phyloP scores from a whole-genome alignment of 2,888 invertebrate species.

The Panorpa germanica region DNA sequence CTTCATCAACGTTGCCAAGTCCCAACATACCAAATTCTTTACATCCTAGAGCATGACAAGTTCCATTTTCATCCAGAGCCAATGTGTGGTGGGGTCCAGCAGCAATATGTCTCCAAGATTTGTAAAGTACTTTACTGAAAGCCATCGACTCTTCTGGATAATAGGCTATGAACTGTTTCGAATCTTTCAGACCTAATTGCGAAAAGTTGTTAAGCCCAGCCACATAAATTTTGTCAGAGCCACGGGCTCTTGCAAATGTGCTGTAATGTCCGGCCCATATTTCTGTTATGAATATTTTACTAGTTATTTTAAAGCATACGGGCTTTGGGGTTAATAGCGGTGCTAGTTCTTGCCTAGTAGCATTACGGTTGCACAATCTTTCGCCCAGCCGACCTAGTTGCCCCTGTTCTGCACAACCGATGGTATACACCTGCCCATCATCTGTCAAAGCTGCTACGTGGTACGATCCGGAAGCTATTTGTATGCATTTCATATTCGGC shows the following conservation, averaged over 20 bases:
- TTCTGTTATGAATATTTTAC: no score
- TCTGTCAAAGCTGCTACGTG: conserved; percentile 70
- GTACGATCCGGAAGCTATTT: conserved; percentile 79
- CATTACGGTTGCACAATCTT: conserved; percentile 15
- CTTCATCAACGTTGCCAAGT: conserved; percentile 48
- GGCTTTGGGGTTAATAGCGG: no score
- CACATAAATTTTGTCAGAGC: conserved; percentile 52
- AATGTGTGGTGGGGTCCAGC: conserved; percentile 85
- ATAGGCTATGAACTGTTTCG: no score
- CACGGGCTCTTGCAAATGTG: conserved; percentile 53
- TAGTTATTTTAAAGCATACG: no score
- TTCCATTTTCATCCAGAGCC: conserved; percentile 43
- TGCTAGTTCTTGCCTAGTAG: no score
- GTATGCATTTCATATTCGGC: conserved; percentile 41
- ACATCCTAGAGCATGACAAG: conserved; percentile 63
- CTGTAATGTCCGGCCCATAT: no score
- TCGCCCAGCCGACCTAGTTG: conserved; percentile 64
- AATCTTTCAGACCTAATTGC: conserved; percentile 74
- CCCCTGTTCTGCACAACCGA: conserved; percentile 89
- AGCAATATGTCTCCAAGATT: no score
- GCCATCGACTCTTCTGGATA: no score
- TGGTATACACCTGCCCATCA: conserved; percentile 51
- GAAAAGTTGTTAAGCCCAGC: conserved; percentile 90
- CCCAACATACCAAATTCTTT: conserved; percentile 87
- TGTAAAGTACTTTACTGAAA: no score